Evolutionary conservation across 2,888 invertebrate genomes (phyloP), one percentile per base, ranked within the genome.

Genomic region (Cryptus viduatorius): DNA sequence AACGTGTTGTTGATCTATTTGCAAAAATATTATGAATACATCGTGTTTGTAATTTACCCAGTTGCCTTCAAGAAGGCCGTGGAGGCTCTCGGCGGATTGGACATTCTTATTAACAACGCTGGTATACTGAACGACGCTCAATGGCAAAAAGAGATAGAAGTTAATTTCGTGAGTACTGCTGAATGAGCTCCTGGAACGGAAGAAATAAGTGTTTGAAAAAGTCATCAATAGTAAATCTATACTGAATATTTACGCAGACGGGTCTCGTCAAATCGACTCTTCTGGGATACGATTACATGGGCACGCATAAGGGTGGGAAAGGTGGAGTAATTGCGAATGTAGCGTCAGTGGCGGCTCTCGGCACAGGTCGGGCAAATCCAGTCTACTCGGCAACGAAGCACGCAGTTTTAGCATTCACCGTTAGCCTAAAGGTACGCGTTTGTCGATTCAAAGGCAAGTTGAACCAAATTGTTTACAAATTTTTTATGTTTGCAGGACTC

Each of bases 321-420:
- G 96, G 96, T 4, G 96, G 96, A 0, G 94, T 94, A 0, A 95
- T 96, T 31, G 94, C 96, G 24, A 96, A 96, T 89, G 93, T 96
- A 50, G 94, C 95, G 0, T 96, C 96, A 0, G 95, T 95, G 46
- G 94, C 95, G 82, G 96, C 96, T 0, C 93, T 94, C 4, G n/a
- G 5, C 94, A 94, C 29, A 94, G 37, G 37, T 14, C 94, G 94
- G 24, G 94, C 93, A 24, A 89, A 94, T 4, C 95, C 96, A 0
- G 92, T 95, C 29, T 96, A 96, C 88, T 94, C 94, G 19, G 95
- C 95, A 0, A 95, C 95, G 0, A 95, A 95, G 89, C 88, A 90
- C 80, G 94, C 91, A 3, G 90, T 93, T 16, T 78, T 93, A 19
- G 93, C 92, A 5, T 89, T 92, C 16, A 90, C 86, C 16, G 78